Percentiles rank a stretch among this genome's conserved stretches.
phyloP scores from a whole-genome alignment of 1,140 invertebrate species.

The Papilio polyxenes region DNA sequence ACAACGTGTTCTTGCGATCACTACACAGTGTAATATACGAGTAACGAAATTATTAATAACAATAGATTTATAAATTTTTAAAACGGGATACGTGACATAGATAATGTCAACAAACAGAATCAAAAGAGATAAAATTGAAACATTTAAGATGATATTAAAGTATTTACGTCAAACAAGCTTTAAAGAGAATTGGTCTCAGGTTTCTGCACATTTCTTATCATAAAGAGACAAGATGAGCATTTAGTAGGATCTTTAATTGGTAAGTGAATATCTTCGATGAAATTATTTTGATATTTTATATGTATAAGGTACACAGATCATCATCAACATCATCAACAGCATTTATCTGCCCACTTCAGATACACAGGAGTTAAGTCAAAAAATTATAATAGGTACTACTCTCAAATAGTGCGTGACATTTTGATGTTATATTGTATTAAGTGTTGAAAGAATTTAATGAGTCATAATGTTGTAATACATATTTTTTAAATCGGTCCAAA shows the following conservation, averaged over 20 bases:
- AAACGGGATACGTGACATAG: constrained; percentile 44
- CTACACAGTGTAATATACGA: constrained; percentile 44
- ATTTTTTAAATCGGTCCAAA: too few species aligned
- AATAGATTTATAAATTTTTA: constrained; percentile 37
- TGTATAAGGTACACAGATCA: too few species aligned
- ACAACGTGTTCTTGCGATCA: constrained; percentile 52
- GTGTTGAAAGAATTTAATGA: too few species aligned
- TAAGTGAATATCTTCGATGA: neutral
- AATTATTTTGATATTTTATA: too few species aligned
- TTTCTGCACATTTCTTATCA: neutral
- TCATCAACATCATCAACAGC: too few species aligned
- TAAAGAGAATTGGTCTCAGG: neutral
- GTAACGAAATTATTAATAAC: constrained; percentile 50
- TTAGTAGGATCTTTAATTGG: neutral
- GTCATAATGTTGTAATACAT: too few species aligned
- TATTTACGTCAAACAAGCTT: constrained; percentile 8
- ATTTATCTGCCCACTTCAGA: too few species aligned
- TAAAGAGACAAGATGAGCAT: neutral
- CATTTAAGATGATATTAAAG: neutral
- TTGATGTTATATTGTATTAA: too few species aligned
- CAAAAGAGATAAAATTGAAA: constrained; percentile 50
- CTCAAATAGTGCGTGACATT: too few species aligned
- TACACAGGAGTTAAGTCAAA: too few species aligned
- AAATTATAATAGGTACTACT: too few species aligned
- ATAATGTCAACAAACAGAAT: constrained; percentile 53